Conservation (phyloP, 2,888 invertebrate genomes). For the Andrena marginata region DNA sequence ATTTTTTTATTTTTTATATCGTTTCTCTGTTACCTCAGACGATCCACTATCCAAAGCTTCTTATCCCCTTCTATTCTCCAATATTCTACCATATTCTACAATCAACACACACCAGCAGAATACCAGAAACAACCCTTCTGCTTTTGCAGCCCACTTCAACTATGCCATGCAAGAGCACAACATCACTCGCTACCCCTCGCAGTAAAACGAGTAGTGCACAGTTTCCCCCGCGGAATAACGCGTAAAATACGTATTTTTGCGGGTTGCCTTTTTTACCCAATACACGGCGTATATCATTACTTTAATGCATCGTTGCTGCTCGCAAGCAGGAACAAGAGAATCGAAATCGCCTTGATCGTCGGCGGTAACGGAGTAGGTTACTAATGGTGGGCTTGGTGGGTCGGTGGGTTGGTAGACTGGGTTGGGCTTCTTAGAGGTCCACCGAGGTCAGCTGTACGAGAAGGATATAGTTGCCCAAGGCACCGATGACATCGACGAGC, state of each 20-base stretch:
- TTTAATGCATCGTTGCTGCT: constrained; percentile 73
- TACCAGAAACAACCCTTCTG: too few relatives aligned
- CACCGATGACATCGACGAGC: constrained; percentile 83
- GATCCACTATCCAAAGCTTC: too few relatives aligned
- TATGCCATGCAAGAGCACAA: background rate
- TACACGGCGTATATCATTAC: constrained; percentile 72
- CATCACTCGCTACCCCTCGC: constrained; percentile 12
- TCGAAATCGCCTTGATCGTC: constrained; percentile 75
- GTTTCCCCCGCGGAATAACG: constrained; percentile 36
- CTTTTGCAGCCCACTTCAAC: background rate
- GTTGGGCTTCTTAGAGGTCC: constrained; percentile 82
- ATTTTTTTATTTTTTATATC: too few relatives aligned
- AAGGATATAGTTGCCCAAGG: constrained; percentile 82
- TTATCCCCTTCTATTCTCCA: too few relatives aligned
- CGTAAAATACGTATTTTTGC: constrained; percentile 65
- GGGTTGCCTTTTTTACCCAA: constrained; percentile 51
- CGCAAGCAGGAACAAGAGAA: constrained; percentile 69
- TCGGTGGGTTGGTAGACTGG: constrained; percentile 80
- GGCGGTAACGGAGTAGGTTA: constrained; percentile 74
- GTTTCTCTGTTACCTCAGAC: too few relatives aligned
- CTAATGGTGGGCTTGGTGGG: constrained; percentile 79
- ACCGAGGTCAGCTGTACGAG: constrained; percentile 80
- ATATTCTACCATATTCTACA: too few relatives aligned
- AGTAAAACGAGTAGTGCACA: constrained; percentile 12
- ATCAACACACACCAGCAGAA: too few relatives aligned